These are phyloP conservation scores for Manduca sexta DNA, from an alignment of 1,140 invertebrate species.

Conservation along the genomic window DNA sequence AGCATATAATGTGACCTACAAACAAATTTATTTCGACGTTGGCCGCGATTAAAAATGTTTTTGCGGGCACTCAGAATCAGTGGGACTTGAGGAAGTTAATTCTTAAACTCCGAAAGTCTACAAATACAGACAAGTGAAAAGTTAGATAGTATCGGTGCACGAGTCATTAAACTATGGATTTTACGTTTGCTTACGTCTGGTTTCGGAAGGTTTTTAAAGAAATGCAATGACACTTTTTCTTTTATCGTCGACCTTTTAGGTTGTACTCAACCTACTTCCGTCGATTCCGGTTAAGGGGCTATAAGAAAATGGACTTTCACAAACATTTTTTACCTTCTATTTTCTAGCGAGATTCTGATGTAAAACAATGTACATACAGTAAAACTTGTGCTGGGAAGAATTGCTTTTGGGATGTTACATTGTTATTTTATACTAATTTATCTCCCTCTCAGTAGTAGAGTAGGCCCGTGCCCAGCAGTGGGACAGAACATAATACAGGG, in stretches of 20 bases:
- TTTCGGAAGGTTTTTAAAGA: slow-evolving; percentile 28
- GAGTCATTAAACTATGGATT: slow-evolving; percentile 49
- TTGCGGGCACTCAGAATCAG: too few species aligned
- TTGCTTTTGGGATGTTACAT: too few species aligned
- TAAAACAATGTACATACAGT: too few species aligned
- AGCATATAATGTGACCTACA: too few species aligned
- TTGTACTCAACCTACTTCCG: slow-evolving; percentile 28
- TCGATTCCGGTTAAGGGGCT: background rate
- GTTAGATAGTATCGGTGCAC: slow-evolving; percentile 29
- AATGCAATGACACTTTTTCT: slow-evolving; percentile 44
- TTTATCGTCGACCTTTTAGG: slow-evolving; percentile 41
- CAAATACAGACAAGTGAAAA: slow-evolving; percentile 26
- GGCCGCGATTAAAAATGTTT: too few species aligned
- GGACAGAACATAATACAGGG: too few species aligned
- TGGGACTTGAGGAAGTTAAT: slow-evolving; percentile 1
- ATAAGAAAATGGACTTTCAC: slow-evolving; percentile 16
- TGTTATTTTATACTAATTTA: too few species aligned
- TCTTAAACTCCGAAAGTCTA: slow-evolving; percentile 27
- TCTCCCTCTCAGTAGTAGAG: too few species aligned
- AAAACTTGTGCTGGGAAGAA: too few species aligned
- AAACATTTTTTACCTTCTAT: too few species aligned
- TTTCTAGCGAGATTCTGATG: too few species aligned
- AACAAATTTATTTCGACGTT: background rate
- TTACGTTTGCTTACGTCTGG: slow-evolving; percentile 44
- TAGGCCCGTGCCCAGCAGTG: too few species aligned